Evolutionary conservation across 2,797 vertebrate genomes (phyloP).

Genomic region (Rhinophrynus dorsalis): DNA sequence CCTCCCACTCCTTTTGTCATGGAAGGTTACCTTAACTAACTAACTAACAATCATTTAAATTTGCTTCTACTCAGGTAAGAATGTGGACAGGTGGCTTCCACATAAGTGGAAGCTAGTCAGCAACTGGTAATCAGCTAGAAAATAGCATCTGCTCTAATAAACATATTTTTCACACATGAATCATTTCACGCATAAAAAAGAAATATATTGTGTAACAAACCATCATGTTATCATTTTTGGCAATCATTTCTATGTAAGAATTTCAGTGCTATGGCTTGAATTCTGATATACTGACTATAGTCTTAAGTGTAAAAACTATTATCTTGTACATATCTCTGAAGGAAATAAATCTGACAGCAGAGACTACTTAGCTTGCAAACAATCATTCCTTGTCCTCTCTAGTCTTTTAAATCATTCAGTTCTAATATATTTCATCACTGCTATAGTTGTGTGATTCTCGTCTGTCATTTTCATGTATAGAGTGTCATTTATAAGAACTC

Average conservation of each 20-base stretch:
- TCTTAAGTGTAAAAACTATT: conserved; percentile 17
- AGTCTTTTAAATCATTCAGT: conserved; percentile 19
- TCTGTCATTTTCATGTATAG: conserved; percentile 37
- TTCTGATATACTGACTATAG: conserved; percentile 4
- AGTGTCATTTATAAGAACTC: conserved; percentile 6
- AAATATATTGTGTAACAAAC: no score
- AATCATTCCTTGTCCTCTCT: conserved; percentile 16
- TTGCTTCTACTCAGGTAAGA: no score
- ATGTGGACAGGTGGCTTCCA: no score
- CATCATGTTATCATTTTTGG: no score
- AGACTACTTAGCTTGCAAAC: conserved; percentile 26
- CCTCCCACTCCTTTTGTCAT: no score
- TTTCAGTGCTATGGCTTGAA: not conserved
- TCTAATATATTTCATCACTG: conserved; percentile 31
- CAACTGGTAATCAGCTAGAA: no score
- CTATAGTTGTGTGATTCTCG: conserved; percentile 6
- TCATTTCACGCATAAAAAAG: no score
- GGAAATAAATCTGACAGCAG: conserved; percentile 28
- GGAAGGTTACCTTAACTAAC: no score
- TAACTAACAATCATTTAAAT: no score
- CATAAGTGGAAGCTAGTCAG: no score
- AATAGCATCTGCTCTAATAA: no score
- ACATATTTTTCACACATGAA: no score
- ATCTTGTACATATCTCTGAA: conserved; percentile 1
- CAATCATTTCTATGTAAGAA: not conserved